phyloP scores from a whole-genome alignment of 2,888 invertebrate species.

The Gymnoscelis rufifasciata region DNA sequence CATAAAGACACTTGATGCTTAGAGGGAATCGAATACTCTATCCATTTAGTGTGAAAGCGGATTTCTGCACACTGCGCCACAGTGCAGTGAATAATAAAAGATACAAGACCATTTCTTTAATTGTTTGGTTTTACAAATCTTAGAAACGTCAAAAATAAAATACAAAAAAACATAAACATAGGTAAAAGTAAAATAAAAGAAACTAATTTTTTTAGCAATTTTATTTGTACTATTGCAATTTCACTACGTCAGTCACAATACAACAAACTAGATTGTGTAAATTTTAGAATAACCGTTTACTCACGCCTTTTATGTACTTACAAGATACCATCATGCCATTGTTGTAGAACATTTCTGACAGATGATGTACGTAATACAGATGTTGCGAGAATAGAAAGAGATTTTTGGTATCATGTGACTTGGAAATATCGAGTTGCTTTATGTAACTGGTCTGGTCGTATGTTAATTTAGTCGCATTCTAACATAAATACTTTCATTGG shows the following conservation, averaged over 20 bases:
- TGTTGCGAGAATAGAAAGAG: constrained; percentile 2
- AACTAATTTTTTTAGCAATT: too few relatives aligned
- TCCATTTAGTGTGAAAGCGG: too few relatives aligned
- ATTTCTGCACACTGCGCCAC: too few relatives aligned
- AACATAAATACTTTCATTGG: background rate
- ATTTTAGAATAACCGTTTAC: constrained; percentile 9
- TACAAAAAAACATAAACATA: too few relatives aligned
- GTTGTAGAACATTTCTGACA: constrained; percentile 12
- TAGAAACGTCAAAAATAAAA: too few relatives aligned
- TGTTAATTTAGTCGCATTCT: background rate
- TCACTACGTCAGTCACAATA: background rate
- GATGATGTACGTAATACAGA: constrained; percentile 28
- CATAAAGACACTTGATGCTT: too few relatives aligned
- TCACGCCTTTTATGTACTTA: constrained; percentile 1
- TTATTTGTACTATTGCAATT: too few relatives aligned
- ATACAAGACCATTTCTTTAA: too few relatives aligned
- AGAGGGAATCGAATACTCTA: too few relatives aligned
- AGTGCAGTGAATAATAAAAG: too few relatives aligned
- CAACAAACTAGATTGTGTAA: constrained; percentile 2
- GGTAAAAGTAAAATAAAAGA: too few relatives aligned
- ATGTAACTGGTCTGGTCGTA: constrained; percentile 1
- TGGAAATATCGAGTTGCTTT: background rate
- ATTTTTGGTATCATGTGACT: constrained; percentile 10
- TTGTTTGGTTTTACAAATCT: too few relatives aligned
- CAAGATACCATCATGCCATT: constrained; percentile 11